Conservation (phyloP, 2,888 invertebrate species). For the Tipula unca region DNA sequence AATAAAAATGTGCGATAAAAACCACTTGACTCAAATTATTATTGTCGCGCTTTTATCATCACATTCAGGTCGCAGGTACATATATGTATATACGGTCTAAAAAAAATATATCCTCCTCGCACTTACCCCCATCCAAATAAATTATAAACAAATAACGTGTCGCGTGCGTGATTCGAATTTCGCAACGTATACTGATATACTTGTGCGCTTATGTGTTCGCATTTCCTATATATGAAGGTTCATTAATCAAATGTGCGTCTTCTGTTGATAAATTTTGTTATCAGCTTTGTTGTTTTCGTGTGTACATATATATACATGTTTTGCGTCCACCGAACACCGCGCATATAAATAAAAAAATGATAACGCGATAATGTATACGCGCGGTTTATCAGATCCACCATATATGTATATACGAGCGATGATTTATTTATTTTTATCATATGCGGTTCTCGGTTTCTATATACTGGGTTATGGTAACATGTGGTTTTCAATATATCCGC, state of each 20-base stretch:
- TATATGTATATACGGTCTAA: background rate
- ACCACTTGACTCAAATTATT: background rate
- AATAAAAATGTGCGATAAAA: background rate
- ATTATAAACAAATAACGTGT: background rate
- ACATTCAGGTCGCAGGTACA: background rate
- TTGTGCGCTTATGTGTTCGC: background rate
- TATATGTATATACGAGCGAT: background rate
- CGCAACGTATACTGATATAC: background rate
- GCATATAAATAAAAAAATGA: background rate
- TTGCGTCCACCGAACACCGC: background rate
- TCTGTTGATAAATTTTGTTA: background rate
- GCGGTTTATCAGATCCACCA: background rate
- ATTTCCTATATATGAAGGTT: background rate
- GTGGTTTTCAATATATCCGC: background rate
- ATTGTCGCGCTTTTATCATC: background rate
- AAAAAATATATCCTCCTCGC: background rate
- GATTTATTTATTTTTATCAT: background rate
- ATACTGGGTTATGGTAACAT: background rate
- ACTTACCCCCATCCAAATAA: background rate
- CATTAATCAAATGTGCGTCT: background rate
- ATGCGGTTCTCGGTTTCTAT: background rate
- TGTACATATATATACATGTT: background rate
- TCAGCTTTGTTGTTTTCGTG: background rate
- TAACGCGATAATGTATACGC: background rate
- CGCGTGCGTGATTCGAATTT: background rate